Evolutionary conservation across 2,797 vertebrate genomes (phyloP).

Genomic region (Typhlichthys subterraneus): DNA sequence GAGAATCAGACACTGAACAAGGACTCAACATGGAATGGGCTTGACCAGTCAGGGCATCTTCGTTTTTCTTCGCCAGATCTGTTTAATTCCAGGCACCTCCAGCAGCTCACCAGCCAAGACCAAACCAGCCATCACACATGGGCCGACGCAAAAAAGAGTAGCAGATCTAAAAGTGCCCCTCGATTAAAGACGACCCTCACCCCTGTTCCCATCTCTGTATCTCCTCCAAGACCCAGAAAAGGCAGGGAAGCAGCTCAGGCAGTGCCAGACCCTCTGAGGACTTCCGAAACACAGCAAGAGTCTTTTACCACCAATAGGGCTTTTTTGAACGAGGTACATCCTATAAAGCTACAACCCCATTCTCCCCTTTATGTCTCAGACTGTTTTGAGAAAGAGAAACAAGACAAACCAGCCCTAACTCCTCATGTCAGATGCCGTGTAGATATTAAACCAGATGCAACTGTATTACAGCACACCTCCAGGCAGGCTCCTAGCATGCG

Average conservation of each 20-base stretch:
- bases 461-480: conserved; percentile 85
- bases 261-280: conserved; percentile 69
- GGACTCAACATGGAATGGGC: conserved; percentile 74
- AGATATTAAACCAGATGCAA: conserved; percentile 93
- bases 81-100: conserved; percentile 72
- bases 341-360: conserved; percentile 93
- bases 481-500: conserved; percentile 71
- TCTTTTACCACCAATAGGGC: conserved; percentile 75
- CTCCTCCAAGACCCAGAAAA: conserved; percentile 74
- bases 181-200: conserved; percentile 84
- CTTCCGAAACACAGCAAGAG: conserved; percentile 75
- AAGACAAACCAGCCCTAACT: conserved; percentile 73
- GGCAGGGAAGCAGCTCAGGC: conserved; percentile 76
- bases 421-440: conserved; percentile 92
- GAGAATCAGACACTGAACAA: conserved; percentile 75
- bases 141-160: conserved; percentile 81
- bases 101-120: conserved; percentile 67
- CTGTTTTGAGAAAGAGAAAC: conserved; percentile 79
- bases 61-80: conserved; percentile 82
- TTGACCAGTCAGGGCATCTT: conserved; percentile 75
- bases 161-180: conserved; percentile 88
- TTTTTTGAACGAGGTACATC: conserved; percentile 93
- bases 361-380: conserved; percentile 87
- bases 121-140: conserved; percentile 72
- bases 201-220: conserved; percentile 82